phyloP scores from a whole-genome alignment of 2,888 invertebrate species.

The Conomelus anceps region DNA sequence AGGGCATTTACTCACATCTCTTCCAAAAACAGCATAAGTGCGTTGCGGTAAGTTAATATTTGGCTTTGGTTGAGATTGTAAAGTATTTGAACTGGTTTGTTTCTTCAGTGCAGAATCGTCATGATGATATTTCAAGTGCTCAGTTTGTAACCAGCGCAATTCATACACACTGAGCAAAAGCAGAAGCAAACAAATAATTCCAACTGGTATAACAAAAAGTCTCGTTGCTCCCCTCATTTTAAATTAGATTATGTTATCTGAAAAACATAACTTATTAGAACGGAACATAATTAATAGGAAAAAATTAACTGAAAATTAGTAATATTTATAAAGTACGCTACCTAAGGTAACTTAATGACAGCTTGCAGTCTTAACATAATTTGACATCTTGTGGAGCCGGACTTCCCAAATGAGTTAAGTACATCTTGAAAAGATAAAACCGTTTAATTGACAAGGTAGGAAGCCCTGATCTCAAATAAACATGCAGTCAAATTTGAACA shows the following conservation, averaged over 20 bases:
- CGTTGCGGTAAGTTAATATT: neutral
- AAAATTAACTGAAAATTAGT: too few species aligned
- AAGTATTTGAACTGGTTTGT: neutral
- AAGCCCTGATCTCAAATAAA: too few species aligned
- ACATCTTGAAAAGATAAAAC: too few species aligned
- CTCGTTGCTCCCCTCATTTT: neutral
- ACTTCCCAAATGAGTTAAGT: too few species aligned
- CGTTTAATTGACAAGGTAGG: too few species aligned
- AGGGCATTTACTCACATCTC: constrained; percentile 23
- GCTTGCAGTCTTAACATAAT: too few species aligned
- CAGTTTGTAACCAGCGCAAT: constrained; percentile 28
- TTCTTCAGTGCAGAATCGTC: neutral
- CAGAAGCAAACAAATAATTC: constrained; percentile 25
- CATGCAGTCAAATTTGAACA: too few species aligned
- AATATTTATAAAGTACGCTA: too few species aligned
- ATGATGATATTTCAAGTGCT: constrained; percentile 30
- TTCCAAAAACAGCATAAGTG: constrained; percentile 18
- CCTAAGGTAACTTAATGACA: too few species aligned
- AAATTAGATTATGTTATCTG: neutral
- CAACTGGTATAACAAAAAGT: constrained; percentile 8
- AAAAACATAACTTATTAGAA: neutral
- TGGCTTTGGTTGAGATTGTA: neutral
- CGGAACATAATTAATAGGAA: too few species aligned
- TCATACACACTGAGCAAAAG: constrained; percentile 29
- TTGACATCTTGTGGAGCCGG: too few species aligned